Conservation (phyloP, 2,888 invertebrate species). For the Prosopocoilus inquinatus region DNA sequence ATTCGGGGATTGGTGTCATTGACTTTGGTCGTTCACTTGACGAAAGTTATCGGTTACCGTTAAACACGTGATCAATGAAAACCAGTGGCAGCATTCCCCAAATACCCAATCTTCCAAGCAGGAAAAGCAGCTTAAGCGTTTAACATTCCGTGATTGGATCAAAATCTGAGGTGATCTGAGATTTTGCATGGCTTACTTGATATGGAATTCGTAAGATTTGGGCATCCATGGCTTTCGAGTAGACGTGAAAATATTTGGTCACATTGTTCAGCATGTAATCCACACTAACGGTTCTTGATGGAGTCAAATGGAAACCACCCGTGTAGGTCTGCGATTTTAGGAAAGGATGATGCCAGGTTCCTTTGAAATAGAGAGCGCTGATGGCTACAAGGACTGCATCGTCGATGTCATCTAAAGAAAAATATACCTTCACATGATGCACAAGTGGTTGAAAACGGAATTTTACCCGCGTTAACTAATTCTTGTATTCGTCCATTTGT, state of each 20-base stretch:
- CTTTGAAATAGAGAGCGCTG: conserved; percentile 80
- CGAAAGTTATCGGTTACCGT: too few species aligned
- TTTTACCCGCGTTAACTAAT: conserved; percentile 60
- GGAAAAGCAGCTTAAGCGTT: too few species aligned
- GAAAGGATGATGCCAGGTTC: conserved; percentile 73
- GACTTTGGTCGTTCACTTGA: too few species aligned
- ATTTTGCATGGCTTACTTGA: conserved; percentile 51
- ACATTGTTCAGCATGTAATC: conserved; percentile 68
- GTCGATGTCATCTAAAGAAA: conserved; percentile 56
- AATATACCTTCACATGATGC: background rate
- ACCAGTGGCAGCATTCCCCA: too few species aligned
- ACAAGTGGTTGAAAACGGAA: too few species aligned
- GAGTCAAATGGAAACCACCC: conserved; percentile 61
- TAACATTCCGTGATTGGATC: too few species aligned
- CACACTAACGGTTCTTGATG: conserved; percentile 50
- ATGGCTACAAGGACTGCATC: conserved; percentile 66
- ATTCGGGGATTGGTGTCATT: too few species aligned
- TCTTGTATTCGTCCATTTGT: conserved; percentile 73
- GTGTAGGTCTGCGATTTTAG: conserved; percentile 58
- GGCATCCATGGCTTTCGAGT: conserved; percentile 63
- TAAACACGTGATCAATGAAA: too few species aligned
- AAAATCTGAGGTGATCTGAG: too few species aligned
- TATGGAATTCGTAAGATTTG: conserved; percentile 75
- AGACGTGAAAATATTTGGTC: conserved; percentile 63
- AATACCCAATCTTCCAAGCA: too few species aligned